Conservation (phyloP, 2,113 vertebrate genomes). For the Semnopithecus entellus region DNA sequence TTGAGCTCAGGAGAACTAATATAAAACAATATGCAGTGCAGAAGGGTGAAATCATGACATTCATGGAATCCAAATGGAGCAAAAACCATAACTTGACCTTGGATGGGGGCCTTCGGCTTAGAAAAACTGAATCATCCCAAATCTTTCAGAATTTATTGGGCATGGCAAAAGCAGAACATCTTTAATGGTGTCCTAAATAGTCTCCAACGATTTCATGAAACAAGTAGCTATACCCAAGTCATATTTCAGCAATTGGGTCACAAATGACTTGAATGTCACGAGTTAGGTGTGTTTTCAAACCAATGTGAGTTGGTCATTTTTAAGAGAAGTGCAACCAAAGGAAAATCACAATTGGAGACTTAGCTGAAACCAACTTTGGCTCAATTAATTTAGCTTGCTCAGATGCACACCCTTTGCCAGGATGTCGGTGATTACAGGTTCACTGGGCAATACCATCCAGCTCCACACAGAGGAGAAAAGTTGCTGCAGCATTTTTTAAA, state of each 20-base stretch:
- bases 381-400: not conserved
- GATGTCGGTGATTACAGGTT: not conserved
- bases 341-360: not conserved
- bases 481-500: not conserved
- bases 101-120: not conserved
- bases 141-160: not conserved
- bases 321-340: not conserved
- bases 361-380: not conserved
- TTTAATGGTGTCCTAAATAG: not conserved
- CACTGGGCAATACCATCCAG: not conserved
- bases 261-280: slow-evolving; percentile 3
- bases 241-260: not conserved
- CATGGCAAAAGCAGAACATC: not conserved
- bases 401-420: not conserved
- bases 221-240: not conserved
- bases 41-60: not conserved
- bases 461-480: not conserved
- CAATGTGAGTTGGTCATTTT: not conserved
- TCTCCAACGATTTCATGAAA: not conserved
- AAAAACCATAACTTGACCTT: not conserved
- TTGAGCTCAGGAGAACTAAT: not conserved
- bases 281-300: not conserved
- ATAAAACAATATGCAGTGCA: not conserved
- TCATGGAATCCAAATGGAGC: not conserved
- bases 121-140: not conserved